Percentiles rank a stretch among this genome's conserved stretches.
Evolutionary conservation across 2,113 vertebrate species (phyloP).

Genomic region (Paramormyrops kingsleyae): DNA sequence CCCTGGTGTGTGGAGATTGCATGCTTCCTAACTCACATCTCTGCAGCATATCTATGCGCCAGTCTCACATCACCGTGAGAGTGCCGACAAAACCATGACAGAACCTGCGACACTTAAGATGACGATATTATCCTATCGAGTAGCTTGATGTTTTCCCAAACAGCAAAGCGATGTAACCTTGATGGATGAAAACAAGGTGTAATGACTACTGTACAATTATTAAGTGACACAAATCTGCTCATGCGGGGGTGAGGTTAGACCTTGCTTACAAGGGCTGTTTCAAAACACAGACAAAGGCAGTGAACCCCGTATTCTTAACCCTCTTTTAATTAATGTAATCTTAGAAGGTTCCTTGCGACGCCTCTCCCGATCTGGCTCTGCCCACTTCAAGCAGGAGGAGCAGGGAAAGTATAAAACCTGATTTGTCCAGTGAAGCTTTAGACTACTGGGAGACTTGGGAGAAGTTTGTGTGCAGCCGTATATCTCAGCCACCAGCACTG

Average conservation of each 20-base stretch:
- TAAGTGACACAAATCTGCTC: not conserved
- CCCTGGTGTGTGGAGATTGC: not conserved
- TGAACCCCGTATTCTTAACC: slow-evolving; percentile 30
- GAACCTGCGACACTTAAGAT: not conserved
- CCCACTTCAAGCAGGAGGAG: slow-evolving; percentile 23
- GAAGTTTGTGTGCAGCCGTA: slow-evolving; percentile 15
- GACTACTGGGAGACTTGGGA: slow-evolving; percentile 28
- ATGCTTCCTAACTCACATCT: not conserved
- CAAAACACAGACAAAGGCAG: slow-evolving; percentile 35
- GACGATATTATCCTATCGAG: not conserved
- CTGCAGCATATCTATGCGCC: not conserved
- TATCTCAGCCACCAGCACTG: not conserved
- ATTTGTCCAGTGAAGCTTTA: slow-evolving; percentile 26
- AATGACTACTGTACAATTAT: not conserved
- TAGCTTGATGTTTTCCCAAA: not conserved
- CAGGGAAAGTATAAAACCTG: slow-evolving; percentile 37
- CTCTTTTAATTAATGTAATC: slow-evolving; percentile 41
- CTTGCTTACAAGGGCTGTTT: slow-evolving; percentile 27
- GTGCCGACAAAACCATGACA: not conserved
- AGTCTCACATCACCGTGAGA: not conserved
- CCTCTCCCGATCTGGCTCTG: slow-evolving; percentile 25
- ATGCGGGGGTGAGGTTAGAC: not conserved
- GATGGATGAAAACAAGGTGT: not conserved
- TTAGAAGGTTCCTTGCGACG: slow-evolving; percentile 31
- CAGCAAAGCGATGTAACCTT: not conserved